These are phyloP conservation scores for Smutsia temminckii DNA, from an alignment of 2,797 vertebrate genomes.

Conservation along the genomic window DNA sequence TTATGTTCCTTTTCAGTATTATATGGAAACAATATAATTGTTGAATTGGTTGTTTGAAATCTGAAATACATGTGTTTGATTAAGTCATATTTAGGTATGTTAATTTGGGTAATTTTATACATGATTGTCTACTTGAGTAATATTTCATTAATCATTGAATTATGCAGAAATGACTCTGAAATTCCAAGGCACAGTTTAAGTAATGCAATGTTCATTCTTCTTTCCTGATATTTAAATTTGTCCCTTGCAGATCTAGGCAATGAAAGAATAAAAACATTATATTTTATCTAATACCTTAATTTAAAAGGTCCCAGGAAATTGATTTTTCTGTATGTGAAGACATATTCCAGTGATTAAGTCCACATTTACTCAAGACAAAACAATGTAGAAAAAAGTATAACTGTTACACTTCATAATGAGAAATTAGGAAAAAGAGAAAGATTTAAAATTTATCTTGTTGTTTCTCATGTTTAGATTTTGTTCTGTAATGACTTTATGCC, in stretches of 20 bases:
- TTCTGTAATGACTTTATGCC: background rate
- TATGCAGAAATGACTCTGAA: background rate
- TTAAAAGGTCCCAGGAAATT: background rate
- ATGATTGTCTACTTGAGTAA: background rate
- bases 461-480: background rate
- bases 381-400: background rate
- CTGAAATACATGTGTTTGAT: background rate
- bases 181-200: background rate
- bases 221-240: background rate
- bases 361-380: background rate
- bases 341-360: background rate
- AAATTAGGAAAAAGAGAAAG: background rate
- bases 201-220: background rate
- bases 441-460: background rate
- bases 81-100: background rate
- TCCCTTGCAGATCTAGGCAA: background rate
- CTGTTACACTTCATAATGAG: background rate
- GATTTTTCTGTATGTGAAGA: background rate
- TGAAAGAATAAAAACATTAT: background rate
- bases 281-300: constrained; percentile 27
- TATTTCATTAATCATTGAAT: background rate
- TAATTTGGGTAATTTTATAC: background rate
- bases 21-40: background rate
- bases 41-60: constrained; percentile 4
- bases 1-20: background rate